Evolutionary conservation across 2,113 vertebrate genomes (phyloP), one percentile per base, ranked within the genome.

Genomic region (Hippotragus niger): DNA sequence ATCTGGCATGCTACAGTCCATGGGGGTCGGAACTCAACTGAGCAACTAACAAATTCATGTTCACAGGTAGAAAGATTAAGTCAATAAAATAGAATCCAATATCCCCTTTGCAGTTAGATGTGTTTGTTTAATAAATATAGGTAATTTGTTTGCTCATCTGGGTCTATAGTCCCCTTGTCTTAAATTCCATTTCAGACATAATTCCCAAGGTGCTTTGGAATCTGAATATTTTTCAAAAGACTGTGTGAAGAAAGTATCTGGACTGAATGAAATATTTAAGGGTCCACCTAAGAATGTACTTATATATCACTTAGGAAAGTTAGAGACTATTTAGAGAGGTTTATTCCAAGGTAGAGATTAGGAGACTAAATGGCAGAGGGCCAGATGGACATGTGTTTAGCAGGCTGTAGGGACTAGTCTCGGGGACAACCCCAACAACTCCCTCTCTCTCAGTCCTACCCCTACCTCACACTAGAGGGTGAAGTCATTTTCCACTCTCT

Each of bases 141-240:
- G 58, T 27, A 16, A 91, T 33, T 74, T 40, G 60, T 67, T 80
- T 91, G 47, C 19, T 45, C 36, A 87, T n/a, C 8, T 92, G 55
- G n/a, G 21, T 86, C 43, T 89, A 60, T 29, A 88, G 84, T 23
- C 27, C 43, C 23, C 16, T 57, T 1, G n/a, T 92, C 10, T 62
- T 27, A 85, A 43, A 64, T 55, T 84, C n/a, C n/a, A 25, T 16
- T 45, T 86, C 67, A 62, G 43, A 82, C 9, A 27, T 17, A 33
- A 84, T 71, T 53, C 17, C 64, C 27, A 85, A 88, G 27, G 62
- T 43, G 31, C 43, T 40, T 86, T 91, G 36, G 47, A 84, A 94
- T 84, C 60, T 47, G 31, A 82, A 78, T 83, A 47, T 57, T 85
- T 96, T 86, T 96, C 55, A 40, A 90, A 95, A 91, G 81, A 55